Conservation (phyloP, 2,888 invertebrate genomes). For the Ametastegia equiseti region DNA sequence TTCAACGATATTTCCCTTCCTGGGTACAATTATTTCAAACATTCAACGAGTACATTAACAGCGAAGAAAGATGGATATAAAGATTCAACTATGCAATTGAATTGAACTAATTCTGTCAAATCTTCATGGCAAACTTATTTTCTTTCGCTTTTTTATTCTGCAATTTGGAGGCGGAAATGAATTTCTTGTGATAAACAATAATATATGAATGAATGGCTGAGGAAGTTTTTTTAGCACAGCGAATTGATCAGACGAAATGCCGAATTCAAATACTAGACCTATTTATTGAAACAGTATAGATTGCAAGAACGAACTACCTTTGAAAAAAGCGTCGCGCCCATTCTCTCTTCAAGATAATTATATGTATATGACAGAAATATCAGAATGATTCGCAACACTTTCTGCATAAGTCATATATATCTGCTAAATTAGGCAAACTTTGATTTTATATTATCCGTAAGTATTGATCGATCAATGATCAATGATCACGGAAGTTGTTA, state of each 20-base stretch:
- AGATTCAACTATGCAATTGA: too few species aligned
- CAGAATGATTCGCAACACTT: conserved; percentile 13
- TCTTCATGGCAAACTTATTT: too few species aligned
- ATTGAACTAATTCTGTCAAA: too few species aligned
- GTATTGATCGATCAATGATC: conserved; percentile 1
- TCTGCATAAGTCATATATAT: not conserved
- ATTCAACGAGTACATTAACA: too few species aligned
- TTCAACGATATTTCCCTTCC: too few species aligned
- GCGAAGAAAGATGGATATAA: too few species aligned
- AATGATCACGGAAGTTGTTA: not conserved
- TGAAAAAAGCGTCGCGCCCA: not conserved
- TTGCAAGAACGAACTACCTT: conserved; percentile 10
- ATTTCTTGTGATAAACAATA: too few species aligned
- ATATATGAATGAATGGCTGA: not conserved
- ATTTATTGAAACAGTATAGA: not conserved
- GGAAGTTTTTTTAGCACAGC: not conserved
- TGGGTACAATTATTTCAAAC: too few species aligned
- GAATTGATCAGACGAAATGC: not conserved
- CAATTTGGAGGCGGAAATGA: too few species aligned
- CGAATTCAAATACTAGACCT: not conserved
- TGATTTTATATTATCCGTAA: not conserved
- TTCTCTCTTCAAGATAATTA: not conserved
- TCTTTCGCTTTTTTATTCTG: too few species aligned
- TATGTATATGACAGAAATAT: not conserved
- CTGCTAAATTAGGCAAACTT: not conserved